phyloP scores from a whole-genome alignment of 2,888 invertebrate species.

The Hoplodrina ambigua region DNA sequence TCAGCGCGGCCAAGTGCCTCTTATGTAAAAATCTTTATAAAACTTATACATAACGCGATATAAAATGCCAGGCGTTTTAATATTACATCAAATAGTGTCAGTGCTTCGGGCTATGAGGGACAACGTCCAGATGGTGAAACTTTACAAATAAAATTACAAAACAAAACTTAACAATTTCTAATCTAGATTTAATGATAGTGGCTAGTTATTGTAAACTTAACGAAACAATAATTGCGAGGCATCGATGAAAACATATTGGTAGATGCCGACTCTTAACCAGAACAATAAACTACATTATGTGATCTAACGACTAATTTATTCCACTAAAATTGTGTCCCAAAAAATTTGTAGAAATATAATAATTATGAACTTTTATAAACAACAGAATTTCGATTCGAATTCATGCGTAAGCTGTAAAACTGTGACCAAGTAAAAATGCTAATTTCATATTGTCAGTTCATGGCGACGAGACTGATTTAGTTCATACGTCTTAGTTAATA shows the following conservation, averaged over 20 bases:
- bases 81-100: slow-evolving; percentile 69
- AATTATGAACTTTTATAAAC: slow-evolving; percentile 57
- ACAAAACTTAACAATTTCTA: slow-evolving; percentile 70
- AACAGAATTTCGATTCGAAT: slow-evolving; percentile 63
- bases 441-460: slow-evolving; percentile 54
- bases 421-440: slow-evolving; percentile 33
- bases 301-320: slow-evolving; percentile 54
- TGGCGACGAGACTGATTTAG: slow-evolving; percentile 10
- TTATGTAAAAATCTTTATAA: slow-evolving; percentile 87
- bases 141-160: slow-evolving; percentile 61
- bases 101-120: slow-evolving; percentile 66
- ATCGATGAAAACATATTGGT: slow-evolving; percentile 73
- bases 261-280: slow-evolving; percentile 65
- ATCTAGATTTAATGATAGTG: slow-evolving; percentile 56
- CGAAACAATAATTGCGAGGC: slow-evolving; percentile 65
- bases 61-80: slow-evolving; percentile 77
- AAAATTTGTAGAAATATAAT: slow-evolving; percentile 42
- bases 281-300: slow-evolving; percentile 46
- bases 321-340: slow-evolving; percentile 44
- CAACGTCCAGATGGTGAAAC: slow-evolving; percentile 62
- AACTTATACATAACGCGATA: slow-evolving; percentile 83
- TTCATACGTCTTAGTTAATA: slow-evolving; percentile 22
- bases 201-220: slow-evolving; percentile 68
- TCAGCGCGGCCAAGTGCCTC: slow-evolving; percentile 83
- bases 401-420: slow-evolving; percentile 58